Percentiles rank a stretch among this genome's conserved stretches.
Evolutionary conservation across 2,797 vertebrate species (phyloP).

Genomic region (Vipera latastei): DNA sequence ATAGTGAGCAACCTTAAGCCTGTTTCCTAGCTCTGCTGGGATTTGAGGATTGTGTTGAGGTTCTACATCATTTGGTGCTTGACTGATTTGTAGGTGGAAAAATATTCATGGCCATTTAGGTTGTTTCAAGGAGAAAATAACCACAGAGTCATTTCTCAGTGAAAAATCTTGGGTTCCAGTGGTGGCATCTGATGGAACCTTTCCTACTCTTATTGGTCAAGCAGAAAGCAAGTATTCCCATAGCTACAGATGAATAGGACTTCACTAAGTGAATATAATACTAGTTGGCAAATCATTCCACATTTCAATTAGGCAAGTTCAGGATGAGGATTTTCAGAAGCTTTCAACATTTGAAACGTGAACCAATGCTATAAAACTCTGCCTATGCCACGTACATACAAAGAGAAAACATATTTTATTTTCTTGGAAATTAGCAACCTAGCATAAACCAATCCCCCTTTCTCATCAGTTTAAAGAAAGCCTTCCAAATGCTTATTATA

Average conservation of each 20-base stretch:
- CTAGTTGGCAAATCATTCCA: neutral
- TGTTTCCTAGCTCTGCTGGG: neutral
- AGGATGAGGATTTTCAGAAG: neutral
- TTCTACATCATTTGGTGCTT: neutral
- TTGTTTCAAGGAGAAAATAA: neutral
- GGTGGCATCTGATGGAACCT: neutral
- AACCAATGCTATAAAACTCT: neutral
- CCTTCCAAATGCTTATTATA: constrained; percentile 1
- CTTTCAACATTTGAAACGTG: neutral
- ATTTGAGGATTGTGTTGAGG: neutral
- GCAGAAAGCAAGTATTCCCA: neutral
- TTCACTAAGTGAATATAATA: neutral
- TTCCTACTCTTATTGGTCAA: neutral
- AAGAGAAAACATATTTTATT: neutral
- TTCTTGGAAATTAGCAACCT: neutral
- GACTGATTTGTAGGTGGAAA: neutral
- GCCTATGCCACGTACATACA: neutral
- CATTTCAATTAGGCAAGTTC: neutral
- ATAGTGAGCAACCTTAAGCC: neutral
- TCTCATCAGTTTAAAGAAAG: constrained; percentile 20
- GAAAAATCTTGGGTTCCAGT: neutral
- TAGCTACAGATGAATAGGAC: neutral
- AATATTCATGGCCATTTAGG: neutral
- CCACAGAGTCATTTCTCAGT: neutral
- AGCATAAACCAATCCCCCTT: neutral